Evolutionary conservation across 2,888 invertebrate species (phyloP).

Genomic region (Ichneumoninae sp.): DNA sequence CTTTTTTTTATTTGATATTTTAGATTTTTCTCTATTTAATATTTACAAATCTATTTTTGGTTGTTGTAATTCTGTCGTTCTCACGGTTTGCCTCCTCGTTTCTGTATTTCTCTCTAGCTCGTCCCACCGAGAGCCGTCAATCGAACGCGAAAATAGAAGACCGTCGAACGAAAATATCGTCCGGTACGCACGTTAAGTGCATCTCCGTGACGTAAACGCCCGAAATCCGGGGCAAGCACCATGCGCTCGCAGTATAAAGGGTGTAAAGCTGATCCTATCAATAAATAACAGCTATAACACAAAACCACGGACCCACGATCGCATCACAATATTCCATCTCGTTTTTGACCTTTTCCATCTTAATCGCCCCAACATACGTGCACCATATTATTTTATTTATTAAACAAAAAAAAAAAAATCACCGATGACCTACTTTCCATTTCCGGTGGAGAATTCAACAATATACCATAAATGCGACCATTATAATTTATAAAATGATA

Average conservation of each 20-base stretch:
- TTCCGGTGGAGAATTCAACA: not conserved
- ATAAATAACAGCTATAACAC: slow-evolving; percentile 21
- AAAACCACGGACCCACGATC: not conserved
- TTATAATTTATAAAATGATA: too few species aligned
- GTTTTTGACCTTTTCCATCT: not conserved
- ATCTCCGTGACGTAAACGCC: slow-evolving; percentile 43
- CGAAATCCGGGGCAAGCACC: slow-evolving; percentile 10
- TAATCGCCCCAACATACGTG: not conserved
- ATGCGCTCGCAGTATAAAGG: slow-evolving; percentile 17
- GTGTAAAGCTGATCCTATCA: slow-evolving; percentile 20
- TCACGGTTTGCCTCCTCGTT: slow-evolving; percentile 1
- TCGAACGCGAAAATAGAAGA: slow-evolving; percentile 52
- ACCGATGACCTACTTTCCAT: not conserved
- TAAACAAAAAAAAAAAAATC: not conserved
- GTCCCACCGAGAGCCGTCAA: slow-evolving; percentile 40
- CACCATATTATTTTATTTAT: not conserved
- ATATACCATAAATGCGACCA: too few species aligned
- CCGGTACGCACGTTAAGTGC: slow-evolving; percentile 28
- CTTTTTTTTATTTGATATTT: not conserved
- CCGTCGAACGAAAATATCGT: slow-evolving; percentile 48
- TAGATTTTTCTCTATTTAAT: not conserved
- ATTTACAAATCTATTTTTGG: not conserved
- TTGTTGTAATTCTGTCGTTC: slow-evolving; percentile 13
- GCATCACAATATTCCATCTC: not conserved
- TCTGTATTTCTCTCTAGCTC: slow-evolving; percentile 13